Percentiles rank a stretch among this genome's conserved stretches.
Conservation (phyloP, 2,797 vertebrate genomes). For the Siniperca scherzeri region DNA sequence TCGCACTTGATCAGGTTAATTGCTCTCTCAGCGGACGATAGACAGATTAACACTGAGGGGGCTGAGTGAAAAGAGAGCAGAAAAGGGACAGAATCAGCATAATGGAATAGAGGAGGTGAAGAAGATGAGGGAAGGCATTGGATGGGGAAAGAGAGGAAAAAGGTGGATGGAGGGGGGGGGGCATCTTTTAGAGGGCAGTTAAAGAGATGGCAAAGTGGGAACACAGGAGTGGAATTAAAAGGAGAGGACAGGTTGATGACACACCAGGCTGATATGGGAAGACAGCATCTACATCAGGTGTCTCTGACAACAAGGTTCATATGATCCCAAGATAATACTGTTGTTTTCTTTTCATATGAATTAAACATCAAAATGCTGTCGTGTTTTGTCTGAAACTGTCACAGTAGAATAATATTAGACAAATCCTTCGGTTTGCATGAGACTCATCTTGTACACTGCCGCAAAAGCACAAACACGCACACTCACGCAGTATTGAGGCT, state of each 20-base stretch:
- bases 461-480: not conserved
- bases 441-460: not conserved
- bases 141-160: not conserved
- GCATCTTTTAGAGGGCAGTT: not conserved
- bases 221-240: conserved; percentile 39
- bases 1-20: conserved; percentile 74
- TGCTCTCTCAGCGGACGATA: conserved; percentile 62
- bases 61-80: not conserved
- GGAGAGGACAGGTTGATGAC: conserved; percentile 59
- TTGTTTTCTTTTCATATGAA: conserved; percentile 33
- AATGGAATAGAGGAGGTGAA: not conserved
- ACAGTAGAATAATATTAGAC: not conserved
- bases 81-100: not conserved
- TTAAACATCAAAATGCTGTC: conserved; percentile 12
- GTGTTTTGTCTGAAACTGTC: conserved; percentile 18
- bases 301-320: conserved; percentile 29
- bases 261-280: conserved; percentile 31
- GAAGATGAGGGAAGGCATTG: conserved; percentile 1
- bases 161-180: not conserved
- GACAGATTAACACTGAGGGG: conserved; percentile 52
- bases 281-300: conserved; percentile 51
- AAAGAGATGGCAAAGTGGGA: conserved; percentile 7
- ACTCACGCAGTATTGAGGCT: not conserved
- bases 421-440: conserved; percentile 17
- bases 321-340: conserved; percentile 17